Evolutionary conservation across 2,797 vertebrate species (phyloP).

Genomic region (Huso huso): DNA sequence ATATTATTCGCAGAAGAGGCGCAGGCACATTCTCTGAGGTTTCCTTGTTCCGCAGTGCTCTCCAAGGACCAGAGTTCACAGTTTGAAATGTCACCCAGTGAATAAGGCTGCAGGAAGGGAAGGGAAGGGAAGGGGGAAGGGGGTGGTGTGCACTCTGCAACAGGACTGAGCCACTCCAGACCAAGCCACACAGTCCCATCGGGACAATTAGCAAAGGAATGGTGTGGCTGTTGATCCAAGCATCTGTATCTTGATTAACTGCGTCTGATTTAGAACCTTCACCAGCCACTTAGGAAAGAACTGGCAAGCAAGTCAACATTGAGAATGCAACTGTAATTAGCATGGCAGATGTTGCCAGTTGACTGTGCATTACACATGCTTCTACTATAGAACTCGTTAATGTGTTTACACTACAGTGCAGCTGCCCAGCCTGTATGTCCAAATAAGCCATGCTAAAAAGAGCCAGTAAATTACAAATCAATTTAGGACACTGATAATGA

Average conservation of each 20-base stretch:
- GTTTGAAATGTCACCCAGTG: conserved; percentile 41
- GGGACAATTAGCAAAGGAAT: neutral
- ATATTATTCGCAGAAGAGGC: conserved; percentile 43
- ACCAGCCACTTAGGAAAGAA: too few species aligned
- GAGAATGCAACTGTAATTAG: too few species aligned
- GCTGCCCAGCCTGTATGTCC: too few species aligned
- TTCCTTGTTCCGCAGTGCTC: conserved; percentile 36
- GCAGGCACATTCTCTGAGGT: conserved; percentile 41
- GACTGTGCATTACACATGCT: too few species aligned
- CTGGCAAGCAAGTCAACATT: too few species aligned
- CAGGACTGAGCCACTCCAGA: conserved; percentile 8
- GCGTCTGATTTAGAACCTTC: too few species aligned
- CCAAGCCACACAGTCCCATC: neutral
- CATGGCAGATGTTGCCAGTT: too few species aligned
- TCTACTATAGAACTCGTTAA: too few species aligned
- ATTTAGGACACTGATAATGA: too few species aligned
- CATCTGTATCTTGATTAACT: neutral
- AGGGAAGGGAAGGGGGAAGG: conserved; percentile 15
- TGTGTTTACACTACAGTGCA: too few species aligned
- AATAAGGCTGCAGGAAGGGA: conserved; percentile 34
- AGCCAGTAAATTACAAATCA: too few species aligned
- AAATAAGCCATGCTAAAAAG: too few species aligned
- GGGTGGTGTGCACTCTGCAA: conserved; percentile 12
- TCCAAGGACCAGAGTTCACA: conserved; percentile 16
- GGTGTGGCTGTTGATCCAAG: conserved; percentile 8